These are phyloP conservation scores for Tragelaphus buxtoni DNA, from an alignment of 2,113 vertebrate genomes.

Conservation along the genomic window DNA sequence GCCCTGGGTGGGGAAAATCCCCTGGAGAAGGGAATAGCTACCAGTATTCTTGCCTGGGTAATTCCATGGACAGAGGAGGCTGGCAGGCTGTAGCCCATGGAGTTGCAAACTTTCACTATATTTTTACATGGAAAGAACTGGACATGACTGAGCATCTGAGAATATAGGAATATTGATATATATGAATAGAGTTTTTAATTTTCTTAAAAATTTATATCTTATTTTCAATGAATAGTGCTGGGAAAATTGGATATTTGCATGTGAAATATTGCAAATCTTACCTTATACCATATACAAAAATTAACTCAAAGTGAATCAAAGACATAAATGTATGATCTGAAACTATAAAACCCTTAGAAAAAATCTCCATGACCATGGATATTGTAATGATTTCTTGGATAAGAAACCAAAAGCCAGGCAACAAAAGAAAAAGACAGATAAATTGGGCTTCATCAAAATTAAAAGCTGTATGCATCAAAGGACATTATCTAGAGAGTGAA, in stretches of 20 bases:
- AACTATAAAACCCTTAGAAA: background rate
- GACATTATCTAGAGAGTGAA: background rate
- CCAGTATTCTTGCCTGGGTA: background rate
- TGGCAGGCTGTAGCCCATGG: background rate
- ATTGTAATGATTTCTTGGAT: background rate
- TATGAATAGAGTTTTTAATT: background rate
- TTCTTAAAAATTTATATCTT: constrained; percentile 1
- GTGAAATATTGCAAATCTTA: background rate
- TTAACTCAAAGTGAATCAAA: background rate
- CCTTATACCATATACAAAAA: background rate
- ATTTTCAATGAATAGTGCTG: background rate
- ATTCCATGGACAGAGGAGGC: background rate
- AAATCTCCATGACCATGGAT: background rate
- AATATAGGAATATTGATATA: background rate
- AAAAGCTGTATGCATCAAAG: background rate
- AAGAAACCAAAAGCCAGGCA: background rate
- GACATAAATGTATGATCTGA: background rate
- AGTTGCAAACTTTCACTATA: background rate
- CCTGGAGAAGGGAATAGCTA: background rate
- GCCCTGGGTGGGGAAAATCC: background rate
- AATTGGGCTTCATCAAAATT: background rate
- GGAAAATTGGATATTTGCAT: background rate
- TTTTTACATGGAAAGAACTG: background rate
- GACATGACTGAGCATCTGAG: background rate
- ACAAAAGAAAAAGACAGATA: background rate